Evolutionary conservation across 2,888 invertebrate genomes (phyloP).

Genomic region (Oligia latruncula): DNA sequence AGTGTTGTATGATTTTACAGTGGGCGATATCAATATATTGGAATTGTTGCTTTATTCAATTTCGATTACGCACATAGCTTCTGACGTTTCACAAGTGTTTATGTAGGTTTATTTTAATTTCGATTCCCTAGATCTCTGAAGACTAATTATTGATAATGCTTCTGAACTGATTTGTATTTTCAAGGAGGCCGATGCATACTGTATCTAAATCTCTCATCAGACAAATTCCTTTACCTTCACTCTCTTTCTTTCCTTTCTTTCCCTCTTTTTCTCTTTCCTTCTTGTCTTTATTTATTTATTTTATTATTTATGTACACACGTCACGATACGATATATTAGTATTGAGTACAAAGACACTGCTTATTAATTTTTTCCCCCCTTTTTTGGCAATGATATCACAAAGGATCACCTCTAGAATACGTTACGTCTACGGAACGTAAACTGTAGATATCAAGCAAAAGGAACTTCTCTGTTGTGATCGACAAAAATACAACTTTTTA

Average conservation of each 20-base stretch:
- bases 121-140: neutral
- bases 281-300: no score
- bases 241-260: no score
- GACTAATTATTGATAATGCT: neutral
- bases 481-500: neutral
- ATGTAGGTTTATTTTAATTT: neutral
- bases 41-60: neutral
- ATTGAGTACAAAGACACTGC: no score
- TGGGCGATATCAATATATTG: constrained; percentile 42
- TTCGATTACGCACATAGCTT: neutral
- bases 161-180: neutral
- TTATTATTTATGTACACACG: no score
- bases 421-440: neutral
- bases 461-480: neutral
- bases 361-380: no score
- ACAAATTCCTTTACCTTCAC: neutral
- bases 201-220: neutral
- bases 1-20: constrained; percentile 59
- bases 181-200: neutral
- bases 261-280: no score
- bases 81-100: neutral
- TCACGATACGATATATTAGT: no score
- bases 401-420: neutral
- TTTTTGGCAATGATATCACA: no score
- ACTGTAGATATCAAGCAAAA: neutral